phyloP scores from a whole-genome alignment of 2,888 invertebrate genomes.

The Alloplasta piceator region DNA sequence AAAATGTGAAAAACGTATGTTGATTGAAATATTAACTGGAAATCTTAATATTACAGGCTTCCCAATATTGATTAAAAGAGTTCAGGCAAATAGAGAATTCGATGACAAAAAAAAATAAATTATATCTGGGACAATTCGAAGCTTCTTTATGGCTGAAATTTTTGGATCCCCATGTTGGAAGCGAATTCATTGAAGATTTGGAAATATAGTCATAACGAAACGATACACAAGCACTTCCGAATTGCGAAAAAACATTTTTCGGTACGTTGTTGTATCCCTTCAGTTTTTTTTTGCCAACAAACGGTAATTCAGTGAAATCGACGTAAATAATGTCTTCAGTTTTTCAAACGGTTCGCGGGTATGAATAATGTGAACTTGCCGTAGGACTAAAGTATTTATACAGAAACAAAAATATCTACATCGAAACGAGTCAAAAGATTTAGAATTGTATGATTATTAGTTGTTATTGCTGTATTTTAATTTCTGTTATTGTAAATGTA shows the following conservation, averaged over 20 bases:
- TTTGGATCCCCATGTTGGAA: constrained; percentile 14
- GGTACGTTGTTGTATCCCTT: neutral
- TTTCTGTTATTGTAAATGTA: constrained; percentile 61
- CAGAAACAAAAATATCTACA: constrained; percentile 36
- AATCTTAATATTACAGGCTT: constrained; percentile 52
- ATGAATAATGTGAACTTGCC: constrained; percentile 35
- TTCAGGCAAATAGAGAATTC: constrained; percentile 12
- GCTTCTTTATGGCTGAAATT: constrained; percentile 4
- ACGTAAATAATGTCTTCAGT: constrained; percentile 29
- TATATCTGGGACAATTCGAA: constrained; percentile 21
- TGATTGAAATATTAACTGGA: constrained; percentile 37
- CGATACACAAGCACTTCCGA: neutral
- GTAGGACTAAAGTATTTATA: constrained; percentile 47
- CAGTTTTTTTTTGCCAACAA: constrained; percentile 38
- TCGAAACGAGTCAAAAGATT: constrained; percentile 51
- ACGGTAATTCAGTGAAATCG: constrained; percentile 21
- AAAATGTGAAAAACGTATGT: constrained; percentile 44
- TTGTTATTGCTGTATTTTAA: constrained; percentile 58
- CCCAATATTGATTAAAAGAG: constrained; percentile 2
- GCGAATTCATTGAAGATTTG: constrained; percentile 19
- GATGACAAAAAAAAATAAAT: constrained; percentile 11
- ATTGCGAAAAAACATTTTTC: neutral
- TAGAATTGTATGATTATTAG: constrained; percentile 53
- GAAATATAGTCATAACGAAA: constrained; percentile 6
- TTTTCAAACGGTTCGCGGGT: constrained; percentile 18